These are phyloP conservation scores for Callionymus lyra DNA, from an alignment of 2,113 vertebrate genomes.

Conservation along the genomic window DNA sequence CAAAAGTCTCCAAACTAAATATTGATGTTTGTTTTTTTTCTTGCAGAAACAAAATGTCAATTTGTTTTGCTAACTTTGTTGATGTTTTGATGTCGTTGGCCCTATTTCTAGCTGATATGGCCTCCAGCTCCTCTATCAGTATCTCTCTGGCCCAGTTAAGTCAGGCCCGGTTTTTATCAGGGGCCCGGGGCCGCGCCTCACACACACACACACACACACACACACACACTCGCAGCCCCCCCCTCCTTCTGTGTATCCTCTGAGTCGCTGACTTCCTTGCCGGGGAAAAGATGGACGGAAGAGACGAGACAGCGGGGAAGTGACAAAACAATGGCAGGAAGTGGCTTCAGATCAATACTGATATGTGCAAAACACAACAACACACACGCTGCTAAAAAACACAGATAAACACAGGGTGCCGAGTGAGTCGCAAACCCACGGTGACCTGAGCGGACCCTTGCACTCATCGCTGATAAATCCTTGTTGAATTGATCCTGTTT, in stretches of 20 bases:
- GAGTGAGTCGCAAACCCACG: not conserved
- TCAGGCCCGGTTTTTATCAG: slow-evolving; percentile 30
- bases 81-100: not conserved
- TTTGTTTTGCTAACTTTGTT: not conserved
- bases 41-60: not conserved
- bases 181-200: slow-evolving; percentile 1
- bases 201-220: no score
- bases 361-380: slow-evolving; percentile 46
- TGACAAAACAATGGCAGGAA: slow-evolving; percentile 69
- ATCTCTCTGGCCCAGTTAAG: slow-evolving; percentile 11
- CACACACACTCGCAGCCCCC: slow-evolving; percentile 1
- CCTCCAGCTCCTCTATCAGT: slow-evolving; percentile 11
- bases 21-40: not conserved
- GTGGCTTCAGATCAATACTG: slow-evolving; percentile 55
- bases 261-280: slow-evolving; percentile 47
- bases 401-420: slow-evolving; percentile 44
- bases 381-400: slow-evolving; percentile 39
- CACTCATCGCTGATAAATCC: no score
- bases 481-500: no score
- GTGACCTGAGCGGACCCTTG: no score
- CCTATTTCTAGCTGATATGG: slow-evolving; percentile 11
- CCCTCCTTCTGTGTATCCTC: slow-evolving; percentile 40
- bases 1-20: not conserved
- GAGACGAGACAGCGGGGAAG: slow-evolving; percentile 58
- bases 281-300: slow-evolving; percentile 54